Evolutionary conservation across 64 coral and sea anemone genomes (phyloP).

Genomic region (Porites australiensis): DNA sequence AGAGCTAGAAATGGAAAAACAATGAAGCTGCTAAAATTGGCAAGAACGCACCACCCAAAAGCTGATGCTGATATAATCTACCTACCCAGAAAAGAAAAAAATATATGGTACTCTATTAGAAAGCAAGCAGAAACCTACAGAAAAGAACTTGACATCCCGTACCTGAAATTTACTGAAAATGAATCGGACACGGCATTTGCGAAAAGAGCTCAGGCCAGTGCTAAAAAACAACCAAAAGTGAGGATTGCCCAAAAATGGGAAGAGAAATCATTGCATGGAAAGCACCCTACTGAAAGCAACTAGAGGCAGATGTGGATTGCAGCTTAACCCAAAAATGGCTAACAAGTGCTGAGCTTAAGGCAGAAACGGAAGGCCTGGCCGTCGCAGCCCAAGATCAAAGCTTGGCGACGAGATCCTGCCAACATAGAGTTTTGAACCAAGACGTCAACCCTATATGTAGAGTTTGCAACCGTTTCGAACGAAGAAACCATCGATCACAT

Average conservation of each 20-base stretch:
- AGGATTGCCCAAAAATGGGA: neutral
- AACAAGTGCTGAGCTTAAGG: too few species aligned
- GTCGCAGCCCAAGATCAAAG: neutral
- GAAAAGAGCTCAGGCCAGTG: neutral
- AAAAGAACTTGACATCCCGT: neutral
- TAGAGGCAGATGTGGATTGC: neutral
- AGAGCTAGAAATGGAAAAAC: too few species aligned
- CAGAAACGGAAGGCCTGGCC: too few species aligned
- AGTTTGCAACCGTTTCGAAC: neutral
- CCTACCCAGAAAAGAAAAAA: too few species aligned
- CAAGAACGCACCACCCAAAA: too few species aligned
- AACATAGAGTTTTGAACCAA: neutral
- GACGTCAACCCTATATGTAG: neutral
- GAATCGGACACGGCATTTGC: neutral
- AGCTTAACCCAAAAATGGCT: neutral
- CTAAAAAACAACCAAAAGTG: neutral
- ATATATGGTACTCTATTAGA: neutral
- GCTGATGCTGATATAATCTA: too few species aligned
- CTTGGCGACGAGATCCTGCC: neutral
- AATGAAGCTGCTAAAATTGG: too few species aligned
- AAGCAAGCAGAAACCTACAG: slow-evolving; percentile 4
- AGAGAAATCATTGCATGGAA: neutral
- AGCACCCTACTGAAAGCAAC: neutral
- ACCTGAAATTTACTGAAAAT: neutral
- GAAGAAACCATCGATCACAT: too few species aligned